Evolutionary conservation across 1,140 invertebrate species (phyloP).

Genomic region (Tribolium madens): DNA sequence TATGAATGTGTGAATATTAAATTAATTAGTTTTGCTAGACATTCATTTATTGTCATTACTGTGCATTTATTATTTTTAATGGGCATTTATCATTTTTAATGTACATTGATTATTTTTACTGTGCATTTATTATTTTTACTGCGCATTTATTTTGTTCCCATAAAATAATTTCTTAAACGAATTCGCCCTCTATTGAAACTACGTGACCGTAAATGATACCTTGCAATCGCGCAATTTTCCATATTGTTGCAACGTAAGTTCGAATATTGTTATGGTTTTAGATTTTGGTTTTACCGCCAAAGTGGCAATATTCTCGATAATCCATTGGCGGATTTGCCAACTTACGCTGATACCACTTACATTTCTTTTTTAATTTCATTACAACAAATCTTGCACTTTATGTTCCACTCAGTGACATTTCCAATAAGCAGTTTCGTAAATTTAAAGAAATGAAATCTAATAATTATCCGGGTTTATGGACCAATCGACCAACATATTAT

Average conservation of each 20-base stretch:
- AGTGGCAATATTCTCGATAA: not conserved
- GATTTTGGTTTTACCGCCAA: constrained; percentile 14
- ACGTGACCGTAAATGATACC: constrained; percentile 10
- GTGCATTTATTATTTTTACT: no score
- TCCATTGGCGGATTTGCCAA: constrained; percentile 15
- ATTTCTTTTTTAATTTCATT: constrained; percentile 14
- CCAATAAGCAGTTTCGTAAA: constrained; percentile 30
- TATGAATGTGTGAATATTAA: no score
- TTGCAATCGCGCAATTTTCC: constrained; percentile 29
- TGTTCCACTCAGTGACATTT: not conserved
- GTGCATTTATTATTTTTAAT: no score
- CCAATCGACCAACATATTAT: not conserved
- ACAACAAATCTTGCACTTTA: constrained; percentile 7
- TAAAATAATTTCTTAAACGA: not conserved
- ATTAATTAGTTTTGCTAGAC: no score
- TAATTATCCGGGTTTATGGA: not conserved
- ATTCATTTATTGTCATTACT: no score
- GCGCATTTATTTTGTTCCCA: no score
- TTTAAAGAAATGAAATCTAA: constrained; percentile 8
- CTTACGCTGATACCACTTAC: not conserved
- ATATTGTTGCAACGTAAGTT: constrained; percentile 5
- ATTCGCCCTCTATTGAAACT: not conserved
- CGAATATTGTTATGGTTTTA: constrained; percentile 5
- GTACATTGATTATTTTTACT: no score
- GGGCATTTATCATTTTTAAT: no score